Evolutionary conservation across 2,888 invertebrate genomes (phyloP).

Genomic region (Orchestes rusci): DNA sequence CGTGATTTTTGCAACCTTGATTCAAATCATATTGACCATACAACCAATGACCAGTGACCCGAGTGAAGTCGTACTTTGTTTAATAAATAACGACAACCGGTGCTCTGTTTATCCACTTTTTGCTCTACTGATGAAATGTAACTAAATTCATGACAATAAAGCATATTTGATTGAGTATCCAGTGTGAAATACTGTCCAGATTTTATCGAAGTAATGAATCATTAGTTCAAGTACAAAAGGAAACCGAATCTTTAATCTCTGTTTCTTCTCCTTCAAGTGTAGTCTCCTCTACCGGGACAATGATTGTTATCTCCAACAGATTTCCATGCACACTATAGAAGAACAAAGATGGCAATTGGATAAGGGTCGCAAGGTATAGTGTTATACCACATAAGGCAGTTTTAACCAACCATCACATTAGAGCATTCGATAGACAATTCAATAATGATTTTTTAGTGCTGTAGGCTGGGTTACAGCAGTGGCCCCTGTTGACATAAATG

Average conservation of each 20-base stretch:
- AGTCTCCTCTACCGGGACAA: slow-evolving; percentile 53
- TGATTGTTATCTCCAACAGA: slow-evolving; percentile 88
- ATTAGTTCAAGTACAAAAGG: slow-evolving; percentile 8
- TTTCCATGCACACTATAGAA: slow-evolving; percentile 79
- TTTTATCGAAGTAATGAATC: slow-evolving; percentile 9
- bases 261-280: slow-evolving; percentile 37
- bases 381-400: too few species aligned
- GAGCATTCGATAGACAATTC: too few species aligned
- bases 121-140: too few species aligned
- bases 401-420: too few species aligned
- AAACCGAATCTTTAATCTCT: slow-evolving; percentile 9
- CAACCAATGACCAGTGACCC: too few species aligned
- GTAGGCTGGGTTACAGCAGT: slow-evolving; percentile 87
- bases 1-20: too few species aligned
- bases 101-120: slow-evolving; percentile 19
- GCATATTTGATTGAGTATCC: too few species aligned
- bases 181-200: not conserved
- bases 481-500: slow-evolving; percentile 80
- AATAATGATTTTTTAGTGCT: slow-evolving; percentile 53
- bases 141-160: too few species aligned
- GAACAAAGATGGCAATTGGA: slow-evolving; percentile 64
- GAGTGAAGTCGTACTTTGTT: slow-evolving; percentile 31
- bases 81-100: slow-evolving; percentile 33
- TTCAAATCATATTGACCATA: too few species aligned
- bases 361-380: slow-evolving; percentile 76